Conservation (phyloP, 2,113 vertebrate species). For the Pelmatolapia mariae region DNA sequence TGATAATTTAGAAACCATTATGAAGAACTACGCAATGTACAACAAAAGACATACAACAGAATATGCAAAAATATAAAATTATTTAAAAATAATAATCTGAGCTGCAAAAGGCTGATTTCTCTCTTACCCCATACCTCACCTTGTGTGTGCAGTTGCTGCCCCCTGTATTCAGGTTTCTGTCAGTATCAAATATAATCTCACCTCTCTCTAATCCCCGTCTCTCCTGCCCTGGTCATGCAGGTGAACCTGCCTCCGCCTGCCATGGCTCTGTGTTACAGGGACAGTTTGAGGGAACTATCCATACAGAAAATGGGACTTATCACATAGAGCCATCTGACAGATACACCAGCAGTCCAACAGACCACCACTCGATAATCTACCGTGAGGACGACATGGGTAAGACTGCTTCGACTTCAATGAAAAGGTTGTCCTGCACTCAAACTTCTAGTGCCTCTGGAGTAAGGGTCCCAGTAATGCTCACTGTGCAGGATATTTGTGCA, state of each 20-base stretch:
- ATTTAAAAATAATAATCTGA: not conserved
- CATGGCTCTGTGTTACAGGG: constrained; percentile 74
- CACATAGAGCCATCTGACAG: constrained; percentile 67
- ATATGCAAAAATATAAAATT: rapidly evolving
- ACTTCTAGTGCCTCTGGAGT: not conserved
- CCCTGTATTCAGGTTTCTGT: not conserved
- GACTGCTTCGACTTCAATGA: not conserved
- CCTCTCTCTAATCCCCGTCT: not conserved
- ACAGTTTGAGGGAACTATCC: constrained; percentile 77
- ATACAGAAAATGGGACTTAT: constrained; percentile 70
- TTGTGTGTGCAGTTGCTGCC: not conserved
- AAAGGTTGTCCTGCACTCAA: not conserved
- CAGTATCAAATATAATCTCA: not conserved
- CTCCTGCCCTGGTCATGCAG: constrained; percentile 42
- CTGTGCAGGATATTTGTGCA: not conserved
- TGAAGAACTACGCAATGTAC: rapidly evolving
- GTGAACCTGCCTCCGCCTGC: constrained; percentile 70
- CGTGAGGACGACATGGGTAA: constrained; percentile 77
- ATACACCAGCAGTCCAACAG: constrained; percentile 7
- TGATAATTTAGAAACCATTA: rapidly evolving
- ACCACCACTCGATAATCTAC: constrained; percentile 78
- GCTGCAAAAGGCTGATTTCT: not conserved
- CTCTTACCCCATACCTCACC: not conserved
- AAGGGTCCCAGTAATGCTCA: not conserved
- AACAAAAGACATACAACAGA: not conserved